Evolutionary conservation across 1,140 invertebrate species (phyloP).

Genomic region (Arion vulgaris): DNA sequence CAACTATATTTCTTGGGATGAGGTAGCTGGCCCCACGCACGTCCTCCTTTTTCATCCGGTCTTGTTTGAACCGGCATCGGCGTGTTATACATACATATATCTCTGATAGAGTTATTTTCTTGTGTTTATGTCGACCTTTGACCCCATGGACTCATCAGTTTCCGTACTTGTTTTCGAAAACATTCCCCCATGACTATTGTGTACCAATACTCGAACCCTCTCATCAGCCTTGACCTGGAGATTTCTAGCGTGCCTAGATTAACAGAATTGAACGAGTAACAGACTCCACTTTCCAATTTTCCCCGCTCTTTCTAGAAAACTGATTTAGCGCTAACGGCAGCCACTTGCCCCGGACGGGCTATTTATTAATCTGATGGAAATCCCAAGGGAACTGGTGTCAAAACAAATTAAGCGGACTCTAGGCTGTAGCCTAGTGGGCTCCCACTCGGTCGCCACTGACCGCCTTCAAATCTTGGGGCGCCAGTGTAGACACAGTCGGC

Average conservation of each 20-base stretch:
- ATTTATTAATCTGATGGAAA: background rate
- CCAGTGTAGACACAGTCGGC: background rate
- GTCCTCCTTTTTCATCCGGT: too few species aligned
- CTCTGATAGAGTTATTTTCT: too few species aligned
- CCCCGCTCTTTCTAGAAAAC: background rate
- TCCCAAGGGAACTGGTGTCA: background rate
- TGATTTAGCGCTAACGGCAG: background rate
- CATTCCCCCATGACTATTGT: too few species aligned
- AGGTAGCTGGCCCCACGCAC: too few species aligned
- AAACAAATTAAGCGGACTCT: conserved; percentile 2
- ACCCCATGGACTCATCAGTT: too few species aligned
- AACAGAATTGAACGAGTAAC: background rate
- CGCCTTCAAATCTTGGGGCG: background rate
- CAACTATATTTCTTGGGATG: too few species aligned
- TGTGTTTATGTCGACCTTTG: too few species aligned
- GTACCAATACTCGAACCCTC: too few species aligned
- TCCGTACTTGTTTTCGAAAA: too few species aligned
- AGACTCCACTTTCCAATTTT: background rate
- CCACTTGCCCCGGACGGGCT: background rate
- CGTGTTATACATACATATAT: too few species aligned
- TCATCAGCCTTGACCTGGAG: background rate
- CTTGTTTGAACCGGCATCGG: too few species aligned
- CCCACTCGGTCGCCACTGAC: background rate
- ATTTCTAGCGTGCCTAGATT: background rate
- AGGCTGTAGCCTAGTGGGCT: background rate